These are phyloP conservation scores for Delphinus delphis DNA, from an alignment of 2,113 vertebrate species.

Conservation along the genomic window DNA sequence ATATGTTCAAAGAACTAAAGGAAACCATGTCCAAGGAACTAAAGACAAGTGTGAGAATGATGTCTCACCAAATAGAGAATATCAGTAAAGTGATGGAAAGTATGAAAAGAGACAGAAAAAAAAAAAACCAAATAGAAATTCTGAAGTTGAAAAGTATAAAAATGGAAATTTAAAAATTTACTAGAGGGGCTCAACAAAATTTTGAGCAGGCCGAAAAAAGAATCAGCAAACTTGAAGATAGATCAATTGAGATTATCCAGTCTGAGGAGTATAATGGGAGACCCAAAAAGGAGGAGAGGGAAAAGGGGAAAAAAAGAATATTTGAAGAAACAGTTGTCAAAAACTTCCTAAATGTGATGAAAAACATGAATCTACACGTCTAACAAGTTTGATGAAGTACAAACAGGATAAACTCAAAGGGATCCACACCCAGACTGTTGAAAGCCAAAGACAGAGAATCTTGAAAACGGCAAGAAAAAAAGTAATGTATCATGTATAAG, in stretches of 20 bases:
- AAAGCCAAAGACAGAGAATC: background rate
- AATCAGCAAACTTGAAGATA: background rate
- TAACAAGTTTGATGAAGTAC: background rate
- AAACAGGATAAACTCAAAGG: background rate
- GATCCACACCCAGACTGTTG: background rate
- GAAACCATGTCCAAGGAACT: background rate
- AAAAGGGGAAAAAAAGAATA: background rate
- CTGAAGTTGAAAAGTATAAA: background rate
- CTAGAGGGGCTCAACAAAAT: background rate
- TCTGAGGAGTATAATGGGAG: background rate
- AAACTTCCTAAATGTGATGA: background rate
- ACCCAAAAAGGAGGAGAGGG: background rate
- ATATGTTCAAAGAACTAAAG: background rate
- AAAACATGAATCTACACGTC: background rate
- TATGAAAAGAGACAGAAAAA: background rate
- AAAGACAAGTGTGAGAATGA: background rate
- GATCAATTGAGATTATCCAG: background rate
- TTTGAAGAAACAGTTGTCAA: background rate
- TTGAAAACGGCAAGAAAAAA: background rate
- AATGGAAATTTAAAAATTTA: background rate
- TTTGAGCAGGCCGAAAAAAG: background rate
- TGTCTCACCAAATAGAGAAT: background rate
- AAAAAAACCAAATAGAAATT: background rate
- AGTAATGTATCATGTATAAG: background rate
- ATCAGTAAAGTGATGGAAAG: background rate